phyloP scores from a whole-genome alignment of 2,797 vertebrate species.

The Protosalanx chinensis region DNA sequence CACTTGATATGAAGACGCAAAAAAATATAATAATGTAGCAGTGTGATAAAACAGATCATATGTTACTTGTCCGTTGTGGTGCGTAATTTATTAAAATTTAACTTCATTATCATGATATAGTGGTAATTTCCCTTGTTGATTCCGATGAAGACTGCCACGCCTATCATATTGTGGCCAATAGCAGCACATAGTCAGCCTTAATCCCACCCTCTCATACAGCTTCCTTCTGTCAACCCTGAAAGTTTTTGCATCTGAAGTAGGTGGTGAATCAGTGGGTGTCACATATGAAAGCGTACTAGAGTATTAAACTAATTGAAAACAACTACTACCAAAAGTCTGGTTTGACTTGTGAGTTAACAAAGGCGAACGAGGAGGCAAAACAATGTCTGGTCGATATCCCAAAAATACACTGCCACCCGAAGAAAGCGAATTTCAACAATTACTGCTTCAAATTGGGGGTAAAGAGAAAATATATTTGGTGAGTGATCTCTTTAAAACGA shows the following conservation, averaged over 20 bases:
- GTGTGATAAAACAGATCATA: too few relatives aligned
- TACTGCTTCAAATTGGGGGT: slow-evolving; percentile 67
- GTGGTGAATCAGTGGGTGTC: background rate
- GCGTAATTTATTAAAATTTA: slow-evolving; percentile 35
- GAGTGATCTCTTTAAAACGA: slow-evolving; percentile 45
- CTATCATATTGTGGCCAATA: slow-evolving; percentile 49
- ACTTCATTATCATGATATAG: slow-evolving; percentile 13
- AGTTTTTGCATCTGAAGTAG: slow-evolving; percentile 15
- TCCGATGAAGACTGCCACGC: slow-evolving; percentile 22
- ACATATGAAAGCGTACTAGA: background rate
- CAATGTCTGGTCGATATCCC: slow-evolving; percentile 49
- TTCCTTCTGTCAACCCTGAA: slow-evolving; percentile 9
- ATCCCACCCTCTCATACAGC: slow-evolving; percentile 4
- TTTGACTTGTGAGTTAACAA: too few relatives aligned
- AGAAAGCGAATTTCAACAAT: slow-evolving; percentile 64
- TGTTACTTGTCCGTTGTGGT: too few relatives aligned
- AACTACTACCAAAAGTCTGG: too few relatives aligned
- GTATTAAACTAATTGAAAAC: too few relatives aligned
- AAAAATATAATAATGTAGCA: background rate
- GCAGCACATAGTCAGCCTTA: background rate
- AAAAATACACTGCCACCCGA: slow-evolving; percentile 37
- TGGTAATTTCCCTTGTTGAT: background rate
- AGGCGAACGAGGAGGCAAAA: background rate
- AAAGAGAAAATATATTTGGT: slow-evolving; percentile 70
- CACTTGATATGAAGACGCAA: background rate